These are phyloP conservation scores for Psittacara wagleri DNA, from an alignment of 2,113 vertebrate species.

Conservation along the genomic window DNA sequence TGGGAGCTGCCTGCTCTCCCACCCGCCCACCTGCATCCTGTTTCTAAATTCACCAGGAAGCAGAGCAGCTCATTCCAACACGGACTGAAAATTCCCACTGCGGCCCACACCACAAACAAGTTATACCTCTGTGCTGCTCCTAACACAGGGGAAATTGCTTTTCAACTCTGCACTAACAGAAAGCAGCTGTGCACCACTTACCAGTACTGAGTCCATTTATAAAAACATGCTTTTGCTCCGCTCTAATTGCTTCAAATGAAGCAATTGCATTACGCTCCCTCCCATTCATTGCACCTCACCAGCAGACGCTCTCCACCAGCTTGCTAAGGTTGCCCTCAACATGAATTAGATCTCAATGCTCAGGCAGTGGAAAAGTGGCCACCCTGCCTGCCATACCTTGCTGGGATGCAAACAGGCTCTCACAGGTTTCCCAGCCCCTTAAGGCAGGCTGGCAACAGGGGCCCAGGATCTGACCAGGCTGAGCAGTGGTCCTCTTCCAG, in stretches of 20 bases:
- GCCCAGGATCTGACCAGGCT: rapidly evolving
- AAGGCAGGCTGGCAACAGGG: background rate
- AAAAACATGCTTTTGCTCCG: background rate
- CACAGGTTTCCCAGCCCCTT: background rate
- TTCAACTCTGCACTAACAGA: background rate
- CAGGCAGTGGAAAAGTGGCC: background rate
- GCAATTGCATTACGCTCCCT: background rate
- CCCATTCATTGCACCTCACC: background rate
- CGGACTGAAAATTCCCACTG: background rate
- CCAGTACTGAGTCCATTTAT: background rate
- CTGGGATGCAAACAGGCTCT: background rate
- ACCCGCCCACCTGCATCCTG: rapidly evolving
- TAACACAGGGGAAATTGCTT: background rate
- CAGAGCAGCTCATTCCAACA: background rate
- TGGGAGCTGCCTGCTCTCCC: background rate
- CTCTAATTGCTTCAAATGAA: slow-evolving; percentile 14
- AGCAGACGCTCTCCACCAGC: background rate
- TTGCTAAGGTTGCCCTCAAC: background rate
- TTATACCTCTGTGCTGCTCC: background rate
- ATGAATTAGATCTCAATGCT: background rate
- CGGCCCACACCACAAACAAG: rapidly evolving
- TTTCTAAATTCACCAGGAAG: background rate
- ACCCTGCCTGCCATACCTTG: background rate
- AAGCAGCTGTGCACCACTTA: background rate
- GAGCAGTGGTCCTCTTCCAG: background rate